Conservation (phyloP, 2,888 invertebrate species). For the Nowickia ferox region DNA sequence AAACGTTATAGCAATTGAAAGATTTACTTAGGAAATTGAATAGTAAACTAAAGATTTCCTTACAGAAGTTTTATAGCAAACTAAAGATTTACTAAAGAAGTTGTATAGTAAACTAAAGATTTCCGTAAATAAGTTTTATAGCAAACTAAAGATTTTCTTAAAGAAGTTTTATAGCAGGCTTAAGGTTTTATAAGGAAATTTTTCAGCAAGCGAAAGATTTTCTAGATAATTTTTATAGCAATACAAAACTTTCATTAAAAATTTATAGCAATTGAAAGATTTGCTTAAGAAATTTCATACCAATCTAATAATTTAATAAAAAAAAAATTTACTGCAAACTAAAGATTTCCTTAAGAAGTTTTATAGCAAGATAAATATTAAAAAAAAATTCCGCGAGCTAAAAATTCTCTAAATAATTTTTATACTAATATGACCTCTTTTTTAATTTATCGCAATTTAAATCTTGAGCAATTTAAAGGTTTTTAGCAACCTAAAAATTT, state of each 20-base stretch:
- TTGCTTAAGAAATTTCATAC: too few species aligned
- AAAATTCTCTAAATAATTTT: neutral
- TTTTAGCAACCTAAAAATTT: neutral
- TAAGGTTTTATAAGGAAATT: neutral
- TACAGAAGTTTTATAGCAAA: too few species aligned
- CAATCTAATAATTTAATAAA: neutral
- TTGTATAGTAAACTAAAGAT: too few species aligned
- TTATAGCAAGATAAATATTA: too few species aligned
- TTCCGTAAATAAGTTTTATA: too few species aligned
- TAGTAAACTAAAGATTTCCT: too few species aligned
- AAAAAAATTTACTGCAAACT: neutral
- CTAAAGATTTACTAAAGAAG: too few species aligned
- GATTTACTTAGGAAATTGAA: too few species aligned
- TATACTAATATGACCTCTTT: too few species aligned
- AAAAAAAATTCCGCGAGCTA: too few species aligned
- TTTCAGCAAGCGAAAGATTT: neutral
- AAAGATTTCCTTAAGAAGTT: neutral
- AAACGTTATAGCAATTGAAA: too few species aligned
- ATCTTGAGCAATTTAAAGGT: neutral
- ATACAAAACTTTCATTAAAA: too few species aligned
- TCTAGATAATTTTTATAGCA: neutral
- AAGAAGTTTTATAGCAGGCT: neutral
- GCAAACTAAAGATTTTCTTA: neutral
- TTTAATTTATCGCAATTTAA: neutral
- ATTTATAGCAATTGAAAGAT: neutral